Base-by-base conservation (phyloP, 2,113 vertebrate genomes). In the Anarhynchus alexandrinus region DNA sequence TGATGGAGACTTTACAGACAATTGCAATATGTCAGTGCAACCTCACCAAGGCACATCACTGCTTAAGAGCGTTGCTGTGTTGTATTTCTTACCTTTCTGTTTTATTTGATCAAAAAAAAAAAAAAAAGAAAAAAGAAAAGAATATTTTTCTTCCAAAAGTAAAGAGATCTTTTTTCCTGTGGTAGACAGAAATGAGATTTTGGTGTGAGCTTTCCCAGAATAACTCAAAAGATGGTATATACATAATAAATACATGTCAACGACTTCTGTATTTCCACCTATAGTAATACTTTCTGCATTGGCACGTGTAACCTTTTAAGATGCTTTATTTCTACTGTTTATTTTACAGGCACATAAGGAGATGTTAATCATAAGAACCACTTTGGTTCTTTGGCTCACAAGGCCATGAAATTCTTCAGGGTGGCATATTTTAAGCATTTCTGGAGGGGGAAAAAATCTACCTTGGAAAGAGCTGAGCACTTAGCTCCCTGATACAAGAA, bases 371-470 rank as follows among this genome's bases (percentile, higher is more conserved):
- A 30, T n/a, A 94, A 73, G 7, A 19, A 71, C 3, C 5, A 17
- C 8, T 72, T 88, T 3, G 3, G 13, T 70, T 78, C 64, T 88
- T 34, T 81, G 45, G 23, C 21, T 88, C 30, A 45, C 16, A 58
- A 3, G 78, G n/a, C 36, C 5, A 20, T 16, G 12, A 73, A 52
- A 26, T 38, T 80, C 34, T 61, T 83, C 16, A 52, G 30, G 25
- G 18, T 73, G n/a, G 7, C 13, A 42, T 43, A 83, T 58, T 72
- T 66, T 30, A 73, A 89, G 38, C 11, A 38, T 52, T 74, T 74
- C 45, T 49, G 2, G 6, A 42, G 13, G 12, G 3, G 0, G 6
- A 36, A 54, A 52, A 36, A 21, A 27, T 11, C 23, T 51, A 5
- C 19, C 6, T 52, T 42, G 20, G 45, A 30, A 88, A 67, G 22